phyloP scores from a whole-genome alignment of 2,797 vertebrate genomes.

The Pseudotriccus pelzelni region DNA sequence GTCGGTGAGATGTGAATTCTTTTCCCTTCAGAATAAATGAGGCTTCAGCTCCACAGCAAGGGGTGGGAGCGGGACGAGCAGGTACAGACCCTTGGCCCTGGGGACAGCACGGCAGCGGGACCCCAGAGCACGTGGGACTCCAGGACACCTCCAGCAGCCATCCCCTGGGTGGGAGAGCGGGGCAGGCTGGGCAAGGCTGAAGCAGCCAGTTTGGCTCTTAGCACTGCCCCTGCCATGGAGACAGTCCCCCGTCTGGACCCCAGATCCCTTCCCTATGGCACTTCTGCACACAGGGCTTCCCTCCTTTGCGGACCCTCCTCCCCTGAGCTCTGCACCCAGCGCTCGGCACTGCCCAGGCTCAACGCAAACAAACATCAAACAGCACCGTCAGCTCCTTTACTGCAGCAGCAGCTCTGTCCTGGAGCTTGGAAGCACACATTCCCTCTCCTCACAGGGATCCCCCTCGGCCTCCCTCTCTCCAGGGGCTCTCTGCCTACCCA shows the following conservation, averaged over 20 bases:
- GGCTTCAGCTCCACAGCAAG: background rate
- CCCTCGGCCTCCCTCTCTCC: background rate
- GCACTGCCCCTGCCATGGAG: background rate
- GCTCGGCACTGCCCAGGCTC: background rate
- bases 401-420: background rate
- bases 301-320: background rate
- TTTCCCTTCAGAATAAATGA: conserved; percentile 46
- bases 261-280: background rate
- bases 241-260: background rate
- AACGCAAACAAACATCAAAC: background rate
- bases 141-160: background rate
- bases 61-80: fast-evolving
- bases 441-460: background rate
- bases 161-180: fast-evolving
- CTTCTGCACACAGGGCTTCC: background rate
- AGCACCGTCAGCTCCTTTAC: background rate
- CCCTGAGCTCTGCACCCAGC: background rate
- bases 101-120: fast-evolving
- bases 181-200: background rate
- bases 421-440: fast-evolving
- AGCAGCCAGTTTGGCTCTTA: background rate
- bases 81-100: fast-evolving
- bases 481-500: background rate
- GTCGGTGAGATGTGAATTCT: conserved; percentile 27
- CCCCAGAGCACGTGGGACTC: fast-evolving